Evolutionary conservation across 92 coral and sea anemone species (phyloP), one percentile per base, ranked within the genome.

Genomic region (Isaurus tuberculatus): DNA sequence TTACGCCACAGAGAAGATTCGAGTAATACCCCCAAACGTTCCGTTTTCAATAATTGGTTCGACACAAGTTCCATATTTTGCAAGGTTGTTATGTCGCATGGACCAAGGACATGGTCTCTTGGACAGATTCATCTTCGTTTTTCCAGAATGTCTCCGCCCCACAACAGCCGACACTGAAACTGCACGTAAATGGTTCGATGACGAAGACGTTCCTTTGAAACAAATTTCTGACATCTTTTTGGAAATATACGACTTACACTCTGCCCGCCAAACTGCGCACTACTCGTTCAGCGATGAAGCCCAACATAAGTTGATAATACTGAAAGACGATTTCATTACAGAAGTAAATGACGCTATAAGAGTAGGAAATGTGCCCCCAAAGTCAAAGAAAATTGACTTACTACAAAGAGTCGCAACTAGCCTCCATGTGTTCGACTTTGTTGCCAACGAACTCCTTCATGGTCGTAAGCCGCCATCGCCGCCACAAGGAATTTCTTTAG

Each of bases 81-180:
- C 79, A 8, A 64, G 86, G 14, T 57, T 88, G 4, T 28, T 84
- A 13, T 3, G 77, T 32, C 58, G 53, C 9, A 26, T 88, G 15
- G 88, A 88, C 55, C 88, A 72, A 61, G 91, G 88, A 32, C 82
- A 72, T 27, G 89, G 91, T 72, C 73, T 89, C 8, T 20, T 89
- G 13, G 86, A 89, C 70, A 75, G 91, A 8, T 84, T 89, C 34
- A 14, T 84, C 31, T 53, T 88, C 9, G 66, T 84, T 15, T 77
- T 79, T 36, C 85, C 87, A n/a, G 53, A 46, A 28, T 82, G 87
- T 63, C 37, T 88, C 23, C 22, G 91, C 29, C n/a, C n/a, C n/a
- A n/a, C n/a, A n/a, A n/a, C n/a, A n/a, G n/a, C n/a, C n/a, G n/a
- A n/a, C n/a, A n/a, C n/a, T n/a, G n/a, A n/a, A n/a, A n/a, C n/a